phyloP scores from a whole-genome alignment of 1,140 invertebrate genomes.

The Copidosoma floridanum region DNA sequence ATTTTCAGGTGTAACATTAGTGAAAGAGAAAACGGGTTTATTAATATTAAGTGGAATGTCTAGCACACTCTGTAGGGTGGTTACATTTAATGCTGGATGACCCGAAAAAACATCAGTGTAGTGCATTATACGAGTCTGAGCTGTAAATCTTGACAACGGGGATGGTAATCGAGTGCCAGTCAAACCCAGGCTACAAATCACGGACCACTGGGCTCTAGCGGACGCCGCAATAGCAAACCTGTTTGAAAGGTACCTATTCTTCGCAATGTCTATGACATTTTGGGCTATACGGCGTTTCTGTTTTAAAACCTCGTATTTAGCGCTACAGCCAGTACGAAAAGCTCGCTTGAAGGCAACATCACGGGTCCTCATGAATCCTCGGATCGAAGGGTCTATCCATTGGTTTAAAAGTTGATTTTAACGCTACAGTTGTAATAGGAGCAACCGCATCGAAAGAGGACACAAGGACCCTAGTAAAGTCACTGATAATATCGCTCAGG shows the following conservation, averaged over 20 bases:
- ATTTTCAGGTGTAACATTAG: background rate
- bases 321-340: too few relatives aligned
- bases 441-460: too few relatives aligned
- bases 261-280: background rate
- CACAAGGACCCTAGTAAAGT: too few relatives aligned
- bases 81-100: background rate
- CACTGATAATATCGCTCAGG: too few relatives aligned
- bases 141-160: background rate
- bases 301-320: too few relatives aligned
- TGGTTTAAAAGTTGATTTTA: too few relatives aligned
- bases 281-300: too few relatives aligned
- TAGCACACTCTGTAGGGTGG: background rate
- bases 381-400: too few relatives aligned
- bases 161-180: background rate
- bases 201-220: background rate
- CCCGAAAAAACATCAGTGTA: background rate
- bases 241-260: background rate
- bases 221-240: background rate
- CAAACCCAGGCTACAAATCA: background rate
- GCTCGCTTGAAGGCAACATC: too few relatives aligned
- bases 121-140: background rate
- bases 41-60: too few relatives aligned
- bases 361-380: too few relatives aligned
- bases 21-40: background rate
- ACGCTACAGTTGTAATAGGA: too few relatives aligned